Percentiles rank a stretch among this genome's conserved stretches.
Conservation (phyloP, 2,797 vertebrate species). For the Gadopsis marmoratus region DNA sequence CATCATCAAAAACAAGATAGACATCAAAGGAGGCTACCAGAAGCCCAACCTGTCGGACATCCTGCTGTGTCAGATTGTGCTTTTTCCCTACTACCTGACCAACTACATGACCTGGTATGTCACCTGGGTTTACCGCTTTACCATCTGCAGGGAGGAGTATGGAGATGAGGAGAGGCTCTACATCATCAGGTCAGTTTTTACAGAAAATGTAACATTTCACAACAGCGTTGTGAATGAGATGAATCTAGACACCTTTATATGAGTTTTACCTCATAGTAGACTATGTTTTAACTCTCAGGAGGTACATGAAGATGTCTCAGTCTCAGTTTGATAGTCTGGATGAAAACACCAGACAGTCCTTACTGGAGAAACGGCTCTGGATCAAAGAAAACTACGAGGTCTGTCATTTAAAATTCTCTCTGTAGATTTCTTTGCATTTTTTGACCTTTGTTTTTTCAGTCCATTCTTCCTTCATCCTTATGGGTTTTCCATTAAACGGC, state of each 20-base stretch:
- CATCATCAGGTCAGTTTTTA: constrained; percentile 86
- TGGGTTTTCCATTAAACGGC: neutral
- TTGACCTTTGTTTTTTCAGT: neutral
- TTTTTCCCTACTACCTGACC: constrained; percentile 90
- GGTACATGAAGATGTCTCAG: constrained; percentile 95
- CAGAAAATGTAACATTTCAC: rapidly evolving
- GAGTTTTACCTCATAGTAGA: constrained; percentile 5
- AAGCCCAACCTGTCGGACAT: constrained; percentile 95
- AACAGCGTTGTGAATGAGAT: neutral
- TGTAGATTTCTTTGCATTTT: neutral
- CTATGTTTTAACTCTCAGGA: constrained; percentile 77
- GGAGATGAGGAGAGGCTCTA: constrained; percentile 94
- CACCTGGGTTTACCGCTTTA: constrained; percentile 94
- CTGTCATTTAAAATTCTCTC: constrained; percentile 37
- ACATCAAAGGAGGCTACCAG: constrained; percentile 98
- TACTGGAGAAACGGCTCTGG: constrained; percentile 92
- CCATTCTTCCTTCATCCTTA: too few relatives aligned
- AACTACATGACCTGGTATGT: constrained; percentile 90
- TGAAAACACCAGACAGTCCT: constrained; percentile 86
- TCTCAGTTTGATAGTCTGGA: constrained; percentile 96
- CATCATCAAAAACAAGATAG: constrained; percentile 98
- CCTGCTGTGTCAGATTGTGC: constrained; percentile 92
- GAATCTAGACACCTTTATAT: neutral
- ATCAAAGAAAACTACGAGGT: constrained; percentile 95
- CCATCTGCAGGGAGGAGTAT: constrained; percentile 91